Conservation (phyloP, 2,888 invertebrate genomes). For the Entomobrya multifasciata region DNA sequence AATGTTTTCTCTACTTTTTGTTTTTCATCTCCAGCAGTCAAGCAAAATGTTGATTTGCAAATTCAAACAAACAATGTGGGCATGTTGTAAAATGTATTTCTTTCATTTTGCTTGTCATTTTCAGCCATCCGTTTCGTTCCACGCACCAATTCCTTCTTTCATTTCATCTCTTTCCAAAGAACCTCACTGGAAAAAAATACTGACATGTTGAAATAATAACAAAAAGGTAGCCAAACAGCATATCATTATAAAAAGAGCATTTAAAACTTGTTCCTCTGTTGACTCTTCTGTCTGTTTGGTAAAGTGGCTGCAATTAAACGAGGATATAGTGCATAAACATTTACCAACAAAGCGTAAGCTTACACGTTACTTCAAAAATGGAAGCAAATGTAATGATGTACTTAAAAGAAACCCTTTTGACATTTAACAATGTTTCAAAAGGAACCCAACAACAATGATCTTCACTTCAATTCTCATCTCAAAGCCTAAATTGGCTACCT, state of each 20-base stretch:
- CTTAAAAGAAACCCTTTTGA: neutral
- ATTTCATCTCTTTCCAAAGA: neutral
- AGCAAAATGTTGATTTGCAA: too few species aligned
- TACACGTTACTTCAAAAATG: too few species aligned
- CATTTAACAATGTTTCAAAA: neutral
- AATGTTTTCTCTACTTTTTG: too few species aligned
- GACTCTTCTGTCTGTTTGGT: neutral
- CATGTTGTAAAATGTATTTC: neutral
- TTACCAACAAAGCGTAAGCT: neutral
- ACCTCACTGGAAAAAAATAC: neutral
- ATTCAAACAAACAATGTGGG: neutral
- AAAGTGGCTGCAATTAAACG: neutral
- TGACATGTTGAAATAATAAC: neutral
- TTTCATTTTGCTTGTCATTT: neutral
- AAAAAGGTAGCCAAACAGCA: neutral
- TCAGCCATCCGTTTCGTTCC: slow-evolving; percentile 3
- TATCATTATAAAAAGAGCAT: neutral
- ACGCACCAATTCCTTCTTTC: neutral
- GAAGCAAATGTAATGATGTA: too few species aligned
- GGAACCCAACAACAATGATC: neutral
- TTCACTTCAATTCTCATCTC: too few species aligned
- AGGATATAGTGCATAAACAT: neutral
- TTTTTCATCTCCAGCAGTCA: neutral
- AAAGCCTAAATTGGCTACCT: neutral
- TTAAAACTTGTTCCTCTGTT: too few species aligned